A percentile compares a stretch with the other conserved stretches of the same genome.
These are phyloP conservation scores for Lindbergichthys nudifrons DNA, from an alignment of 2,797 vertebrate genomes.

Conservation along the genomic window DNA sequence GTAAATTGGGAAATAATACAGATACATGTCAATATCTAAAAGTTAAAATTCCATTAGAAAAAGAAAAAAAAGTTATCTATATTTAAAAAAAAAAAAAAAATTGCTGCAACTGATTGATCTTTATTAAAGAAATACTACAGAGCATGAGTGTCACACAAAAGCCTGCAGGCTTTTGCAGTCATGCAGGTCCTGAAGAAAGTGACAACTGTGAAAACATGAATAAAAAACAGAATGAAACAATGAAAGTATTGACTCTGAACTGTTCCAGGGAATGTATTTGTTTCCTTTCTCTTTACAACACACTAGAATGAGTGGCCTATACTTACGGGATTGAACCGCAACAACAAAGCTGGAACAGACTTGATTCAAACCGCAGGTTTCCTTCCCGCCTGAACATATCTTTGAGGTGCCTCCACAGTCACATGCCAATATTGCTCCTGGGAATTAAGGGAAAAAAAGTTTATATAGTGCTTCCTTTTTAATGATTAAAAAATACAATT, in stretches of 20 bases:
- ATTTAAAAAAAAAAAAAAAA: no score
- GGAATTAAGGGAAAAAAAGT: not conserved
- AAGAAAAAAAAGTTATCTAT: no score
- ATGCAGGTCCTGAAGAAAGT: constrained; percentile 19
- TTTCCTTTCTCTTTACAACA: not conserved
- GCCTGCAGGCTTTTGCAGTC: not conserved
- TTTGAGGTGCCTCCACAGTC: constrained; percentile 9
- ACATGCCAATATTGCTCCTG: constrained; percentile 46
- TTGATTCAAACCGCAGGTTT: constrained; percentile 24
- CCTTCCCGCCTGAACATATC: not conserved
- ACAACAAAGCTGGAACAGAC: constrained; percentile 16
- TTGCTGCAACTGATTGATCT: not conserved
- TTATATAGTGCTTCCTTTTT: not conserved
- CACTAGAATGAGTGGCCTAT: not conserved
- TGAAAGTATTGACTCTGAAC: not conserved
- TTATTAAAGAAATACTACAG: not conserved
- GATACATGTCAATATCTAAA: no score
- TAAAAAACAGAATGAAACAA: not conserved
- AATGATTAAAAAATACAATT: not conserved
- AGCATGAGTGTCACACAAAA: no score
- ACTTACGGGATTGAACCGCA: constrained; percentile 14
- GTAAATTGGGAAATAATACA: no score
- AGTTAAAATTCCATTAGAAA: no score
- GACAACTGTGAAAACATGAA: constrained; percentile 7
- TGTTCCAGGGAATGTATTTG: not conserved